Conservation (phyloP, 1,140 invertebrate genomes). For the Aphaenogaster rudis region DNA sequence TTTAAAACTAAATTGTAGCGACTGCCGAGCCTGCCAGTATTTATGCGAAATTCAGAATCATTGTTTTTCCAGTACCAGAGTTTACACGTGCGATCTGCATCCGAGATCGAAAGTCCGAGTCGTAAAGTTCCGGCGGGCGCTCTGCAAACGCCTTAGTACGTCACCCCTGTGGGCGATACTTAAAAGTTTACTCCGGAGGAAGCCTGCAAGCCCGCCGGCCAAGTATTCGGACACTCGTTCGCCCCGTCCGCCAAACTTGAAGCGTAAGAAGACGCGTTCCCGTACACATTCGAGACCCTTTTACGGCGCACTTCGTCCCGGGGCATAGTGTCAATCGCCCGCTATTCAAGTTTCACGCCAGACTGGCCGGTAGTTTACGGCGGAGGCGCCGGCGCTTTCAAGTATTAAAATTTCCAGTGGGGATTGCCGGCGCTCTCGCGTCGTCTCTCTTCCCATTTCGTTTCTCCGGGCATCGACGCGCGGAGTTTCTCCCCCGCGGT, state of each 20-base stretch:
- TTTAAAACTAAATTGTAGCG: not conserved
- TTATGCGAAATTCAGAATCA: not conserved
- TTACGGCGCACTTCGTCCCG: constrained; percentile 22
- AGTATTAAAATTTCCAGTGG: constrained; percentile 55
- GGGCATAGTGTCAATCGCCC: constrained; percentile 38
- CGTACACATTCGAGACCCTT: not conserved
- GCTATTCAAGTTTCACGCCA: constrained; percentile 57
- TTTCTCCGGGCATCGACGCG: constrained; percentile 28
- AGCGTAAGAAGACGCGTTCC: constrained; percentile 19
- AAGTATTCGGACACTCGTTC: constrained; percentile 21
- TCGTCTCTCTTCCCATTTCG: not conserved
- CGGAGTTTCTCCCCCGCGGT: not conserved
- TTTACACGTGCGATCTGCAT: not conserved
- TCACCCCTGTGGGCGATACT: constrained; percentile 20
- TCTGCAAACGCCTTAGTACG: constrained; percentile 22
- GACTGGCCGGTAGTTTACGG: constrained; percentile 25
- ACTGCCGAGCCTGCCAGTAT: not conserved
- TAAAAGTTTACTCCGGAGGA: constrained; percentile 45
- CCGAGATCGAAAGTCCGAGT: constrained; percentile 15
- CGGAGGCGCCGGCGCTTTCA: constrained; percentile 13
- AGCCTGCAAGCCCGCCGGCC: not conserved
- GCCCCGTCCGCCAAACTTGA: constrained; percentile 2
- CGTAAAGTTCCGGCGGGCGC: constrained; percentile 29
- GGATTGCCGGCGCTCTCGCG: not conserved
- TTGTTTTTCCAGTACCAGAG: not conserved